Evolutionary conservation across 2,888 invertebrate genomes (phyloP).

Genomic region (Eretmocerus hayati): DNA sequence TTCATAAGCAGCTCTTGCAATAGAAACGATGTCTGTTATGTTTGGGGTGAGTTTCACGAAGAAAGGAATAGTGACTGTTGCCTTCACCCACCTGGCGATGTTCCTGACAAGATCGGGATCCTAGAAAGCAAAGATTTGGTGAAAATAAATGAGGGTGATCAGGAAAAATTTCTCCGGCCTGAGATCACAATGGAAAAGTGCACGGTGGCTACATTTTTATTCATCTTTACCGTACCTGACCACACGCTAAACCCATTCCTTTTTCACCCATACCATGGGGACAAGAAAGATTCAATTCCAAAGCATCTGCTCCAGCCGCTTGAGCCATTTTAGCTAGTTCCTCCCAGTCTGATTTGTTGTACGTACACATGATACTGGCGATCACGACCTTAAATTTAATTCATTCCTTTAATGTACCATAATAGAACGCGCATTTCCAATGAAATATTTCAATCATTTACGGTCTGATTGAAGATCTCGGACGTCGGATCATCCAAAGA

Average conservation of each 20-base stretch:
- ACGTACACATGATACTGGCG: constrained; percentile 93
- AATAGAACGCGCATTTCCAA: no score
- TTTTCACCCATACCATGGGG: constrained; percentile 99
- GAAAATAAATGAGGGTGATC: background rate
- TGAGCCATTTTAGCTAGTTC: constrained; percentile 71
- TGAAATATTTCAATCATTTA: no score
- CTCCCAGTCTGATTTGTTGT: constrained; percentile 81
- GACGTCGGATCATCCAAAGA: no score
- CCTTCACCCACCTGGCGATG: constrained; percentile 86
- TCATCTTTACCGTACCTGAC: constrained; percentile 72
- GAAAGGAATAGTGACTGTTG: constrained; percentile 84
- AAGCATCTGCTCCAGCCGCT: constrained; percentile 82
- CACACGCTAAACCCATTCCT: constrained; percentile 98
- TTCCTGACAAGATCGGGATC: constrained; percentile 79
- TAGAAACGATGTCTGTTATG: constrained; percentile 84
- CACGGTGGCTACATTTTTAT: background rate
- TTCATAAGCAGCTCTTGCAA: constrained; percentile 84
- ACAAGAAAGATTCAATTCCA: constrained; percentile 94
- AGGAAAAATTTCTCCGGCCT: background rate
- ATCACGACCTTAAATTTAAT: constrained; percentile 65
- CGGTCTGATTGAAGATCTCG: no score
- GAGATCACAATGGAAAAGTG: background rate
- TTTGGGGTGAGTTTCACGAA: constrained; percentile 98
- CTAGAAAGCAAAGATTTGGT: constrained; percentile 44
- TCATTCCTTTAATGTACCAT: no score